Evolutionary conservation across 37 sponge, comb jelly and placozoan species (phyloP).

Genomic region (Lycopodina hypogea): DNA sequence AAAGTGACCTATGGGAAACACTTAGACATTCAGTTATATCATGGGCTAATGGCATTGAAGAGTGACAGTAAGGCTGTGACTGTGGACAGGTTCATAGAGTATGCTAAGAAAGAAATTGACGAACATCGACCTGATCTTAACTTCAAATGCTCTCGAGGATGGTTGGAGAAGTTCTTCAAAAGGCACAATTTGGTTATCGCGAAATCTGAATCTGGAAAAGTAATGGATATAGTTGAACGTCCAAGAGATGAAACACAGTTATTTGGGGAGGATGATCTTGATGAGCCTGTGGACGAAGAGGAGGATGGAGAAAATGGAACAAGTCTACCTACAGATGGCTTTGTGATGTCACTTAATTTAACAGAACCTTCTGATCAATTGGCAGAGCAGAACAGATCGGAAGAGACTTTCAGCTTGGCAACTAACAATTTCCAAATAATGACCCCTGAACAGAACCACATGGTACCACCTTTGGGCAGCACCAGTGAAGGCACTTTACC

Average conservation of each 20-base stretch:
- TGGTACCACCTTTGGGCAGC: no score
- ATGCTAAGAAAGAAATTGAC: background rate
- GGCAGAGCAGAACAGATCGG: no score
- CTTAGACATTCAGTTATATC: background rate
- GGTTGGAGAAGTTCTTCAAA: slow-evolving; percentile 14
- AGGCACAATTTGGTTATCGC: background rate
- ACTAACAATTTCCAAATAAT: no score
- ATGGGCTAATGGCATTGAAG: background rate
- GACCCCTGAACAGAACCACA: no score
- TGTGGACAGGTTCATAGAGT: background rate
- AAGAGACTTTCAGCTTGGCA: no score
- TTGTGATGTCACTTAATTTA: no score
- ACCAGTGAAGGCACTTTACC: no score
- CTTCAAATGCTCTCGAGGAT: slow-evolving; percentile 11
- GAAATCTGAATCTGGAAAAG: background rate
- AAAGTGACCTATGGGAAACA: slow-evolving; percentile 11
- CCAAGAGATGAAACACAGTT: background rate
- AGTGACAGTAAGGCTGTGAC: background rate
- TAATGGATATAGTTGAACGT: background rate
- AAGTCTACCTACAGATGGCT: no score
- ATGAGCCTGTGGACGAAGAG: no score
- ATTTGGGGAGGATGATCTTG: no score
- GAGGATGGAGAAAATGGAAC: no score
- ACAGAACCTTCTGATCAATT: no score
- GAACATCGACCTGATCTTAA: background rate